Base-by-base conservation (phyloP, 2,888 invertebrate species). In the Hypsopygia costalis region DNA sequence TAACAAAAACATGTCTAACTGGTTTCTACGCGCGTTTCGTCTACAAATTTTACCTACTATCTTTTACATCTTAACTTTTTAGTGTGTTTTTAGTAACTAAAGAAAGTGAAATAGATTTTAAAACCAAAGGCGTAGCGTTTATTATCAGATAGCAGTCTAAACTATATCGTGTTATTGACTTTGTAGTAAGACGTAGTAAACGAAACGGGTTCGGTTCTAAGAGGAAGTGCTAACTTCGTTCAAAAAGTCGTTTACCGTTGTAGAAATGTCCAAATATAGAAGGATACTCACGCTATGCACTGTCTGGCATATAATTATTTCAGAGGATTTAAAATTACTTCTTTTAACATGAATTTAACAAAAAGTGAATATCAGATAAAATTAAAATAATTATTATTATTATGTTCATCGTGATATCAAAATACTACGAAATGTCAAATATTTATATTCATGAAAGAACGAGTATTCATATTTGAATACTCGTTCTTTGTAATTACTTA, bases 181-280 rank as follows among this genome's bases (percentile, higher is more conserved):
- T 62, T 63, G 69, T 86, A 86, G 86, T 86, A 85, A 72, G 62
- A 58, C 74, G 81, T 86, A 86, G 87, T 86, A 86, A 83, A 59
- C 53, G 47, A 71, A 85, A 86, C 86, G 55, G 66, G 86, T 85
- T 85, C 71, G 16, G 16, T 16, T 51, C 56, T 75, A 73, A 74
- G 68, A 73, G 73, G 74, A 73, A 78, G 67, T 71, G 72, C 67
- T 70, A 72, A 79, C 73, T 77, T 63, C 51, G 54, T 63, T 71
- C 66, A 65, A 73, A 76, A 76, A 75, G 62, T 60, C 53, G 54
- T 75, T 68, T 74, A 81, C 83, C 73, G 86, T 83, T 86, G 81
- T 58, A 63, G 49, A 55, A 52, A 45, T 44, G 16, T 60, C 69
- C 62, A 71, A 74, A 77, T 68, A 75, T 68, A 69, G 66, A 46